Percentiles rank a stretch among this genome's conserved stretches.
Conservation (phyloP, 2,113 vertebrate species). For the Cephalopterus ornatus region DNA sequence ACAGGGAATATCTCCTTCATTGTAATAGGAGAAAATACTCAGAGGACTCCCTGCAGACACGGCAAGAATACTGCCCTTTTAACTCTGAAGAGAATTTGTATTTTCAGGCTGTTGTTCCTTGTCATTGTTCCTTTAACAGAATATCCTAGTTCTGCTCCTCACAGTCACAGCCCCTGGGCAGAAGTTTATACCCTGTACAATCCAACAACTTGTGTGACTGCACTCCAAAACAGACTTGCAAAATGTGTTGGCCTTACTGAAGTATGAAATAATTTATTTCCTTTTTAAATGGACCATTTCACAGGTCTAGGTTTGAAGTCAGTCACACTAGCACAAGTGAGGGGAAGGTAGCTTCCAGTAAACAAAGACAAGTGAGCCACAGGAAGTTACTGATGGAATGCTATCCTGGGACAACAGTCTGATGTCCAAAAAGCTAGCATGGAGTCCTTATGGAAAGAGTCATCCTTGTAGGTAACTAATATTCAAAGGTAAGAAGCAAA, state of each 20-base stretch:
- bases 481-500: neutral
- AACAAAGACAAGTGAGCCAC: neutral
- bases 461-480: neutral
- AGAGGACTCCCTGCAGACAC: neutral
- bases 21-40: neutral
- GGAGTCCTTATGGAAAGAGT: neutral
- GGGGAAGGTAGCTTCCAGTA: neutral
- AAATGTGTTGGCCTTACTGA: neutral
- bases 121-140: neutral
- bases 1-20: neutral
- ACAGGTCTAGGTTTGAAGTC: neutral
- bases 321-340: neutral
- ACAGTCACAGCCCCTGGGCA: neutral
- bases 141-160: neutral
- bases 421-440: neutral
- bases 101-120: neutral
- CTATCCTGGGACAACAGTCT: neutral
- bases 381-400: neutral
- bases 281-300: neutral
- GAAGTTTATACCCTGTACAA: neutral
- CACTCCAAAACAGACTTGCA: neutral
- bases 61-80: neutral
- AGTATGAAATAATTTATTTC: neutral
- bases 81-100: neutral
- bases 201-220: neutral